Conservation (phyloP, 1,140 invertebrate species). For the Drosophila pseudoobscura region DNA sequence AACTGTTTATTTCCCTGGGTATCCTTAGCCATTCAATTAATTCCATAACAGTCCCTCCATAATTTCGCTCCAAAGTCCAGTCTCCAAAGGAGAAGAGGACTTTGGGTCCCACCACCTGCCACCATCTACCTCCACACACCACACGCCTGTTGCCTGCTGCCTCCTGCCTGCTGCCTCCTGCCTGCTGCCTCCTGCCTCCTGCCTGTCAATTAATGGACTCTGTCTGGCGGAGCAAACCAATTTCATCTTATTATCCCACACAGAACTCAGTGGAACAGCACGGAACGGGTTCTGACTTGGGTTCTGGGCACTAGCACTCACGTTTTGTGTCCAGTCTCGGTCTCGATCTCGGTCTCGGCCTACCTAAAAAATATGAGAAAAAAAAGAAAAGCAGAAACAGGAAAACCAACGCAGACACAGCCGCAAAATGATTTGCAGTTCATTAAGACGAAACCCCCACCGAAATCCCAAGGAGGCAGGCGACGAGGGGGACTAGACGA, state of each 20-base stretch:
- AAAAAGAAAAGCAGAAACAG: conserved; percentile 19
- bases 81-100: neutral
- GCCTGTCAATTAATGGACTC: conserved; percentile 59
- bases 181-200: conserved; percentile 16
- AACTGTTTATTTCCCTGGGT: neutral
- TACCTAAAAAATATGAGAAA: conserved; percentile 12
- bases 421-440: conserved; percentile 73
- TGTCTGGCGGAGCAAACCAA: conserved; percentile 48
- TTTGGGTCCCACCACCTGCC: conserved; percentile 28
- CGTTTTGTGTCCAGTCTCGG: conserved; percentile 38
- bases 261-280: conserved; percentile 27
- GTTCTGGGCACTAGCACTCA: conserved; percentile 42
- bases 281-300: conserved; percentile 46
- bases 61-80: conserved; percentile 37
- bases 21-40: conserved; percentile 30
- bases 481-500: conserved; percentile 33
- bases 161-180: neutral
- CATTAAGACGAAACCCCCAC: conserved; percentile 62
- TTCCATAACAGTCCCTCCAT: conserved; percentile 26
- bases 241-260: conserved; percentile 74
- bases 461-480: conserved; percentile 35
- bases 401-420: conserved; percentile 62
- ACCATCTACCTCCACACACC: conserved; percentile 15
- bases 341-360: neutral
- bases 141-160: neutral